Evolutionary conservation across 2,797 vertebrate genomes (phyloP), one percentile per base, ranked within the genome.

Genomic region (Myotis myotis): DNA sequence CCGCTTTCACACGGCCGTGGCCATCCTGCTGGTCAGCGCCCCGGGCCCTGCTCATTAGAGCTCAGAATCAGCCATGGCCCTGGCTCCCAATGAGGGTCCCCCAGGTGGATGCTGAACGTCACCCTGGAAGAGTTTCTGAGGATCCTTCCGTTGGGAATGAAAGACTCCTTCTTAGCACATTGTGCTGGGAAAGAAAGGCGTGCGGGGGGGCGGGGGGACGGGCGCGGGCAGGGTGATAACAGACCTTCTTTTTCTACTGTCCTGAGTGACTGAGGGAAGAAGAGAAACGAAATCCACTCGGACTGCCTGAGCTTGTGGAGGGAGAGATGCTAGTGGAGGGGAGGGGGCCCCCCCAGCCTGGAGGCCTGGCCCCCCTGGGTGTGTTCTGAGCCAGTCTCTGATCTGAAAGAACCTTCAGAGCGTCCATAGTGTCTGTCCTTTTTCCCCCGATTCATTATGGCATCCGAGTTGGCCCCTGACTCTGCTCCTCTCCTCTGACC

Each of bases 31-130:
- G 92, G 84, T 44, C 89, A n/a, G 33, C 85, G 68, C 78, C 89
- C 76, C 20, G 19, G 72, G 94, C 71, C 13, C 66, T 78, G 79
- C 88, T 97, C 60, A 93, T 96, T 84, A 80, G 84, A 85, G 91
- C 53, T 95, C 81, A 62, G 7, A 95, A 80, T 84, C 89, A 78
- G 91, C 89, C 74, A 6, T 3, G 25, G 94, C 75, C 38, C 87
- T 93, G 49, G 57, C 80, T 85, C 44, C 89, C 91, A 95, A 66
- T 28, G 83, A 87, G 70, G 80, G 70, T n/a, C 49, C 38, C 38
- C 22, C 12, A 17, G 38, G 30, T 82, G 60, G 89, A 87, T 94
- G 66, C 91, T 84, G 57, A 84, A 49, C 9, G 47, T 74, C 82
- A 86, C 93, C 89, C 60, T 91, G 41, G 82, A 79, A 22, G 22